Conservation (phyloP, 1,140 invertebrate species). For the Gryllus bimaculatus region DNA sequence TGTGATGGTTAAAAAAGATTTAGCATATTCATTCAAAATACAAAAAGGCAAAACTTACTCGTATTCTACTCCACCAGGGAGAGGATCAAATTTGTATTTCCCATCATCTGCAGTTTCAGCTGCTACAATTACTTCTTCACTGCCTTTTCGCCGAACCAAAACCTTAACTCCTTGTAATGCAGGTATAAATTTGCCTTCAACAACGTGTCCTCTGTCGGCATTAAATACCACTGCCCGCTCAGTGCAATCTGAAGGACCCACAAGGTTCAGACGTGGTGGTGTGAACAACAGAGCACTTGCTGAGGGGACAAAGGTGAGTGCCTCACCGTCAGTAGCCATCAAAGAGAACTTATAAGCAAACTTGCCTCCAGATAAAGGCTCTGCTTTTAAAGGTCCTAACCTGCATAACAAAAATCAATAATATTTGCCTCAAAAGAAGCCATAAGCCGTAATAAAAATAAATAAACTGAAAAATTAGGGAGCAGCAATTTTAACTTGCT, state of each 20-base stretch:
- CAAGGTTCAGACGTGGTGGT: constrained; percentile 49
- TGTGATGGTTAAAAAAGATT: neutral
- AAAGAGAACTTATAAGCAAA: constrained; percentile 34
- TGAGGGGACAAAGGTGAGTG: constrained; percentile 48
- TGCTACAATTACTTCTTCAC: constrained; percentile 35
- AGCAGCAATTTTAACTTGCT: neutral
- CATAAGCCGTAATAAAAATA: neutral
- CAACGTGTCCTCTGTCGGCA: constrained; percentile 44
- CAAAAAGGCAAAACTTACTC: neutral
- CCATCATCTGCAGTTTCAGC: constrained; percentile 51
- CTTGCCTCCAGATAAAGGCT: constrained; percentile 18
- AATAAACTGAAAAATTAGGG: neutral
- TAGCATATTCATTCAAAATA: neutral
- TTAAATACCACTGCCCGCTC: constrained; percentile 44
- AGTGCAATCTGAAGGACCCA: constrained; percentile 62
- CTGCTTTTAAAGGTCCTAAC: constrained; percentile 33
- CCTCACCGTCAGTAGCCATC: constrained; percentile 43
- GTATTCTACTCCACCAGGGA: constrained; percentile 38
- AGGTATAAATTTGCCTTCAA: constrained; percentile 51
- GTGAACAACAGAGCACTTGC: constrained; percentile 62
- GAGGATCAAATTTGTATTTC: constrained; percentile 67
- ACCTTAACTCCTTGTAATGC: constrained; percentile 55
- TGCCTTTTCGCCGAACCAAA: constrained; percentile 36
- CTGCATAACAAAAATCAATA: constrained; percentile 17
- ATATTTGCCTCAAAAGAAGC: constrained; percentile 13